phyloP scores from a whole-genome alignment of 1,140 invertebrate species.

The Fopius arisanus region DNA sequence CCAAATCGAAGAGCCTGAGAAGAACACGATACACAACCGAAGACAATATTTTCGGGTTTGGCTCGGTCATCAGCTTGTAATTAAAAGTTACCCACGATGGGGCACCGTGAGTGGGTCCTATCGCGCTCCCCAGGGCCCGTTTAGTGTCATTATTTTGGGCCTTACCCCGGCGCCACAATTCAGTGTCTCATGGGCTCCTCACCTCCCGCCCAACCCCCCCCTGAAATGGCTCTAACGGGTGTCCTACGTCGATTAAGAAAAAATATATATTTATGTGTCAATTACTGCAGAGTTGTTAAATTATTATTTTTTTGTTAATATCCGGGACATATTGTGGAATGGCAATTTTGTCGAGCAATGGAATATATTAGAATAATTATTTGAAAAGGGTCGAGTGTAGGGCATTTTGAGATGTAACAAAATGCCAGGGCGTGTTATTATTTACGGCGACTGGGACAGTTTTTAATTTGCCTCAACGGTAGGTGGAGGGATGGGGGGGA shows the following conservation, averaged over 20 bases:
- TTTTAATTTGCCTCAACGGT: slow-evolving; percentile 65
- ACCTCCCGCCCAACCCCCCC: slow-evolving; percentile 12
- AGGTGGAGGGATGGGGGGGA: slow-evolving; percentile 28
- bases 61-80: slow-evolving; percentile 64
- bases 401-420: slow-evolving; percentile 51
- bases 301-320: background rate
- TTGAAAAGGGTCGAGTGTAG: slow-evolving; percentile 44
- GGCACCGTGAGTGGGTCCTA: background rate
- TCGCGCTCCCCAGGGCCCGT: slow-evolving; percentile 27
- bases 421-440: slow-evolving; percentile 61
- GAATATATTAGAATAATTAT: too few species aligned
- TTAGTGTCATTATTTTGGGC: slow-evolving; percentile 61
- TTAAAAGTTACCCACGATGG: slow-evolving; percentile 59
- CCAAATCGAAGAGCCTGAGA: slow-evolving; percentile 28
- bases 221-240: slow-evolving; percentile 54
- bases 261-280: background rate
- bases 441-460: slow-evolving; percentile 66
- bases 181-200: slow-evolving; percentile 54
- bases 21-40: slow-evolving; percentile 34
- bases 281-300: background rate
- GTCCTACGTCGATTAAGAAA: slow-evolving; percentile 30
- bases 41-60: slow-evolving; percentile 63
- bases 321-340: too few species aligned
- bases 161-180: slow-evolving; percentile 60
- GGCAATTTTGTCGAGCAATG: slow-evolving; percentile 23